Conservation (phyloP, 1,140 invertebrate species). For the Calliopsis andreniformis region DNA sequence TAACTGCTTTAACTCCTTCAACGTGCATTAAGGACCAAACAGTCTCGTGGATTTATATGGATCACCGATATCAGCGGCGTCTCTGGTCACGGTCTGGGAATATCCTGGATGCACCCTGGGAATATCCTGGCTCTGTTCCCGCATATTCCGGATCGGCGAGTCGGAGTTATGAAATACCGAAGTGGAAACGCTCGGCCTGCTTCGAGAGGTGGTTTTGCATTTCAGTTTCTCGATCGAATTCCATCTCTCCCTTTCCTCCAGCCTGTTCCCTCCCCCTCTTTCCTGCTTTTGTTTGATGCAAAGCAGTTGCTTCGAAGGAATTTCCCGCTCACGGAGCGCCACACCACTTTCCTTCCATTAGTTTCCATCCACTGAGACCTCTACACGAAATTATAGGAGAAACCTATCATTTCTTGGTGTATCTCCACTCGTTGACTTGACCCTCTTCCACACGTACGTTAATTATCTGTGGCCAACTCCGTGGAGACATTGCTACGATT, state of each 20-base stretch:
- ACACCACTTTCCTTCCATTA: constrained; percentile 22
- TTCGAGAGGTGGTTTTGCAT: constrained; percentile 69
- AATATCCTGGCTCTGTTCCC: constrained; percentile 36
- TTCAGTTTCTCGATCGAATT: constrained; percentile 58
- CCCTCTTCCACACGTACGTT: not conserved
- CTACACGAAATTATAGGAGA: constrained; percentile 27
- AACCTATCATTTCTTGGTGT: not conserved
- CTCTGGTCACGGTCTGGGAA: constrained; percentile 9
- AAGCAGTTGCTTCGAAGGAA: constrained; percentile 35
- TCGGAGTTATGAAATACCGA: constrained; percentile 66
- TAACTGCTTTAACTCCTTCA: no score
- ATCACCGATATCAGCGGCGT: not conserved
- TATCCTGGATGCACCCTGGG: constrained; percentile 32
- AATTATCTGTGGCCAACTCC: not conserved
- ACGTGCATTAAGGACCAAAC: not conserved
- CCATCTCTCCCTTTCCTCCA: constrained; percentile 19
- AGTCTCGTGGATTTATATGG: not conserved
- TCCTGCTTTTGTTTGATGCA: constrained; percentile 24
- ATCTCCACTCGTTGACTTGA: not conserved
- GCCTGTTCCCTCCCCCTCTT: not conserved
- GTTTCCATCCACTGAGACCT: not conserved
- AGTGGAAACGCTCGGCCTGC: constrained; percentile 60
- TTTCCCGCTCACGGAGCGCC: constrained; percentile 33
- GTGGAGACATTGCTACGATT: constrained; percentile 18
- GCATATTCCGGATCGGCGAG: constrained; percentile 47